A percentile compares a stretch with the other conserved stretches of the same genome.
These are phyloP conservation scores for Pocillopora meandrina DNA, from an alignment of 92 coral and sea anemone species.

Conservation along the genomic window DNA sequence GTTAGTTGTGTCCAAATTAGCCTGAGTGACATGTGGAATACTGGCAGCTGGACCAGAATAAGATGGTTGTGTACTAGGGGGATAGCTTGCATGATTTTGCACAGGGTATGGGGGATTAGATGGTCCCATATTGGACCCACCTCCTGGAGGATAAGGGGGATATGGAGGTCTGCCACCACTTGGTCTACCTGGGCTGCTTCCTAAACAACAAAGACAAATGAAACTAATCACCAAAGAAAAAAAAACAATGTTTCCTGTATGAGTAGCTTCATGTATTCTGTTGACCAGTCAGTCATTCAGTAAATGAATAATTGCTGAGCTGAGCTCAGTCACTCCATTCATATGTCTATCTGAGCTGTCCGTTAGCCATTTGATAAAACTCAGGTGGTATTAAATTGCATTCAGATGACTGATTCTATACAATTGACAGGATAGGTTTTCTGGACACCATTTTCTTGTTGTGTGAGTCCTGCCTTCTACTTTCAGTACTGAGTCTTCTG, in stretches of 20 bases:
- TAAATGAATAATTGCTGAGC: background rate
- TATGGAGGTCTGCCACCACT: conserved; percentile 52
- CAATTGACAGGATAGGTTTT: too few species aligned
- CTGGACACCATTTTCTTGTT: too few species aligned
- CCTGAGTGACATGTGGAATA: conserved; percentile 23
- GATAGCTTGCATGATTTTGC: conserved; percentile 24
- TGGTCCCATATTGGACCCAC: conserved; percentile 27
- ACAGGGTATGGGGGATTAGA: conserved; percentile 58
- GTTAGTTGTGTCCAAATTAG: conserved; percentile 11
- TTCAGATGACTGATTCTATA: too few species aligned
- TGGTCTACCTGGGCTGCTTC: conserved; percentile 48
- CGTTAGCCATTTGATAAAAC: too few species aligned
- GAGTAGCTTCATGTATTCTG: background rate
- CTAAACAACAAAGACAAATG: conserved; percentile 1
- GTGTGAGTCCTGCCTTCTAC: too few species aligned
- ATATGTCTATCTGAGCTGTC: background rate
- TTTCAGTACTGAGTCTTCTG: too few species aligned
- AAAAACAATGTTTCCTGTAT: too few species aligned
- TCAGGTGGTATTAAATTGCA: too few species aligned
- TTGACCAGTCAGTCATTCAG: background rate
- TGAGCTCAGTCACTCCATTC: background rate
- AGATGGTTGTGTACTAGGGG: conserved; percentile 43
- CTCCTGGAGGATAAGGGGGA: conserved; percentile 53
- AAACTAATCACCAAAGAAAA: background rate
- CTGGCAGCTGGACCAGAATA: conserved; percentile 24